A percentile compares a stretch with the other conserved stretches of the same genome.
Evolutionary conservation across 2,113 vertebrate genomes (phyloP).

Genomic region (Mesitornis unicolor): DNA sequence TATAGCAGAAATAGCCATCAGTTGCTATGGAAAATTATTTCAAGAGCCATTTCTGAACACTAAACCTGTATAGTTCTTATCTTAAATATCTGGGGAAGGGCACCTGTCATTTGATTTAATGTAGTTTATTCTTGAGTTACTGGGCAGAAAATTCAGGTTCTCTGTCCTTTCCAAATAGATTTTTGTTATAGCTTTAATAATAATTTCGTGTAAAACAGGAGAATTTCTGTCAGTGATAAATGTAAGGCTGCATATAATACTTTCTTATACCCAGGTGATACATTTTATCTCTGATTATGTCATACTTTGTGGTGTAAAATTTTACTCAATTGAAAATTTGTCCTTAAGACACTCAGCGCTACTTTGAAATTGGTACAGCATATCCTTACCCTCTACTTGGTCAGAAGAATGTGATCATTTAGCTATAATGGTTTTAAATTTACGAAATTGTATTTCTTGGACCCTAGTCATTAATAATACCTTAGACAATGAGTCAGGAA

Average conservation of each 20-base stretch:
- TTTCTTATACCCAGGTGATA: not conserved
- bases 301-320: not conserved
- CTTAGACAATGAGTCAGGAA: not conserved
- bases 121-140: not conserved
- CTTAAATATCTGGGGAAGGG: not conserved
- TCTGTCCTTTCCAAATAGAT: not conserved
- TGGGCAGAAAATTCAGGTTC: not conserved
- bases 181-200: not conserved
- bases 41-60: not conserved
- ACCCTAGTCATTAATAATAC: not conserved
- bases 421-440: not conserved
- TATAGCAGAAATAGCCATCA: not conserved
- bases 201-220: not conserved
- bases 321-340: not conserved
- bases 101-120: not conserved
- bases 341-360: not conserved
- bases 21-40: conserved; percentile 13
- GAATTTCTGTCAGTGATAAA: not conserved
- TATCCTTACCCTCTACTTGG: rapidly evolving
- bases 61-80: not conserved
- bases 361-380: not conserved
- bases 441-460: not conserved
- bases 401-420: not conserved
- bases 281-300: not conserved
- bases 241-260: not conserved